Base-by-base conservation (phyloP, 2,797 vertebrate genomes). In the Apodemus agrarius region DNA sequence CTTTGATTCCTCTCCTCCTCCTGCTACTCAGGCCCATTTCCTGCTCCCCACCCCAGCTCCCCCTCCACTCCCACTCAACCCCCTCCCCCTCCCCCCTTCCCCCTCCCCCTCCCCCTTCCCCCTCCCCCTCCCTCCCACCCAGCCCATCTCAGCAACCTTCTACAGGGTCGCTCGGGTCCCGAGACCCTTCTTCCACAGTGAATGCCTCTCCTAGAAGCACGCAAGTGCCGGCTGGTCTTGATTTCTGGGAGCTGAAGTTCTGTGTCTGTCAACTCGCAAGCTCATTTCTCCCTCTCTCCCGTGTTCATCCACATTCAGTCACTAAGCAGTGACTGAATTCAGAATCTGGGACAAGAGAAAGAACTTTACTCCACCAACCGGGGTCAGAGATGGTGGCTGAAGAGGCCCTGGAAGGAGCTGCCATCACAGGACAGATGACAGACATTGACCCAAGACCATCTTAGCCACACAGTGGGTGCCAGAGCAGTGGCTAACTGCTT, bases 261-360 rank as follows among this genome's bases (percentile, higher is more conserved):
- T 75, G 78, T 90, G 46, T 65, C 43, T 67, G 72, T 61, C 43
- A 43, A 74, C 57, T 63, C 34, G 8, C 12, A 65, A 59, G 46
- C 46, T 91, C 54, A 43, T 83, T 90, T 65, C 89, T 3, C 69
- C 37, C 81, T 81, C 40, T 19, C 74, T 91, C 65, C 59, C n/a
- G 4, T 69, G 22, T 79, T 92, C 54, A 63, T 69, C 83, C 43
- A 59, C 14, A 69, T 84, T 65, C n/a, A n/a, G n/a, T n/a, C n/a
- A n/a, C n/a, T 90, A 61, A 94, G 78, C 78, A 89, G 85, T 43
- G 34, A n/a, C 43, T 54, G 65, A 54, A 75, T 21, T 93, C 93
- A 81, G 72, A 46, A 8, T 37, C 69, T 8, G 31, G 52, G n/a
- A 37, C 6, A 0, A 6, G 31, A 43, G 22, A 59, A 86, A 16